phyloP scores from a whole-genome alignment of 1,140 invertebrate species.

The Hormaphis cornu region DNA sequence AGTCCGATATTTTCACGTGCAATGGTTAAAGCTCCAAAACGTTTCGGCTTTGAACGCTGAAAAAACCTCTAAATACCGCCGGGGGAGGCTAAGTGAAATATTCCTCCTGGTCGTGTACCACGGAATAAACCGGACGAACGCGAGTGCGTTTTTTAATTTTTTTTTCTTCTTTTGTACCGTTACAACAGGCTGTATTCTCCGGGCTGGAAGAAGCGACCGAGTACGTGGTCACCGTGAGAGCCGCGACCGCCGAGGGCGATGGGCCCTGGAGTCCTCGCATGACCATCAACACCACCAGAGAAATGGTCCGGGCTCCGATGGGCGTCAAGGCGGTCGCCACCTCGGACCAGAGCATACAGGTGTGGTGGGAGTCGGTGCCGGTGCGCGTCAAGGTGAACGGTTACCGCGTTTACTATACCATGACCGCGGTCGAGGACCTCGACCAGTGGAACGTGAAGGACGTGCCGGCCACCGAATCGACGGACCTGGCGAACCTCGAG shows the following conservation, averaged over 20 bases:
- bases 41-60: too few relatives aligned
- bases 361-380: constrained; percentile 93
- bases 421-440: constrained; percentile 82
- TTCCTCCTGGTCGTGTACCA: too few relatives aligned
- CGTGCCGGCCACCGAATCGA: constrained; percentile 77
- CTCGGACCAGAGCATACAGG: constrained; percentile 80
- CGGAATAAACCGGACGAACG: too few relatives aligned
- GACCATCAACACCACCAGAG: constrained; percentile 72
- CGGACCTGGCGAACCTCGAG: constrained; percentile 81
- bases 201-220: constrained; percentile 92
- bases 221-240: constrained; percentile 86
- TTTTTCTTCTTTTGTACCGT: constrained; percentile 35
- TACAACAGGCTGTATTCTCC: constrained; percentile 80
- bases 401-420: constrained; percentile 83
- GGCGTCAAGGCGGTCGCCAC: constrained; percentile 84
- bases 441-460: constrained; percentile 81
- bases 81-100: too few relatives aligned
- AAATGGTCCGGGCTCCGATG: constrained; percentile 82
- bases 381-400: constrained; percentile 72
- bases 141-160: too few relatives aligned
- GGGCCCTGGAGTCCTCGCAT: constrained; percentile 84
- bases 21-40: too few relatives aligned
- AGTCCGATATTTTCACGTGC: too few relatives aligned
- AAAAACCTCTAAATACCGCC: too few relatives aligned
- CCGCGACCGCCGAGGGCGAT: constrained; percentile 76